Conservation (phyloP, 2,113 vertebrate genomes). For the Nothobranchius kuhntae region DNA sequence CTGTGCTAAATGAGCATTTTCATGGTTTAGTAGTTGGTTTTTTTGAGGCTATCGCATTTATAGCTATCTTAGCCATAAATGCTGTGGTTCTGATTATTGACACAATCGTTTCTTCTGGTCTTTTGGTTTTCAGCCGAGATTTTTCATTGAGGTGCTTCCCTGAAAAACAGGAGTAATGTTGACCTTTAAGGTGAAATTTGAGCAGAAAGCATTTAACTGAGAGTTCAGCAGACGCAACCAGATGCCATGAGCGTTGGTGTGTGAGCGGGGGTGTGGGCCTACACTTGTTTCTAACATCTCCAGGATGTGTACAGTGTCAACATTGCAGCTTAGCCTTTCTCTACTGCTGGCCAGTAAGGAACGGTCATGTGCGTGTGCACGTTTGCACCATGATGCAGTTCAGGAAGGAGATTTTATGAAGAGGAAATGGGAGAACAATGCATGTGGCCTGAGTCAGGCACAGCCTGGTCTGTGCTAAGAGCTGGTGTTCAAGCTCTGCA, state of each 20-base stretch:
- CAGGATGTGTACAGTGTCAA: constrained; percentile 54
- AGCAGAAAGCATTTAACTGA: neutral
- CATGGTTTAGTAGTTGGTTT: no score
- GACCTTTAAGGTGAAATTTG: neutral
- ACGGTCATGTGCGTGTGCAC: constrained; percentile 7
- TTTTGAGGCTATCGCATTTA: no score
- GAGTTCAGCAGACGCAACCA: constrained; percentile 18
- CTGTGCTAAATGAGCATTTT: no score
- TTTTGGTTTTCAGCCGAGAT: no score
- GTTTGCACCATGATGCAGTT: constrained; percentile 30
- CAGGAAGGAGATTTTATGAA: constrained; percentile 54
- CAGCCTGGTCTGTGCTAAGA: constrained; percentile 18
- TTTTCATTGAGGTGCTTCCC: no score
- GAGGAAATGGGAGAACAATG: constrained; percentile 66
- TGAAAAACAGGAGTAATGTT: no score
- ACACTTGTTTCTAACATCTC: constrained; percentile 28
- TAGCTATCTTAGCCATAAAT: no score
- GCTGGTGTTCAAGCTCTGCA: neutral
- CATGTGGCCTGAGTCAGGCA: constrained; percentile 25
- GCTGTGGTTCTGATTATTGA: no score
- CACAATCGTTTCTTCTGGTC: no score
- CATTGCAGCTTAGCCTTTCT: constrained; percentile 33
- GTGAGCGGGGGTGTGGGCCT: neutral
- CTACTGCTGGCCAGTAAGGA: neutral
- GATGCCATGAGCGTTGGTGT: neutral